Base-by-base conservation (phyloP, 2,888 invertebrate genomes). In the Watsonalla cultraria region DNA sequence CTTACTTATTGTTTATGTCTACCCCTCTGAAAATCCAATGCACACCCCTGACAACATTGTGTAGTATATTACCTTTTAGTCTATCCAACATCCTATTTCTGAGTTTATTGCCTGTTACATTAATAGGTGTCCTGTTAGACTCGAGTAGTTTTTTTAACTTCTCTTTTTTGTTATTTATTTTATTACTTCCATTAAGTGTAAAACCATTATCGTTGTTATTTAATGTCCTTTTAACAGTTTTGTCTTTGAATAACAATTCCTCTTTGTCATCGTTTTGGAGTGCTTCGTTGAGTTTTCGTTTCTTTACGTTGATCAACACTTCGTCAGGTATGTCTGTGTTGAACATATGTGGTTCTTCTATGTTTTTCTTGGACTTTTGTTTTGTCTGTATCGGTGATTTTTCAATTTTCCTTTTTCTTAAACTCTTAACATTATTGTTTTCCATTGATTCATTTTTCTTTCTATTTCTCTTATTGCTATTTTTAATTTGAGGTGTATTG, bases 1-100 rank as follows among this genome's bases (percentile, higher is more conserved):
- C 4, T 24, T 24, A 24, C 4, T 24, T 24, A 24, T 24, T 24
- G 4, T 24, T 2, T 1, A 24, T 24, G 24, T 4, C 4, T 2
- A 4, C 24, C 4, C 1, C 24, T 24, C 24, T 24, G 24, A 4
- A 24, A 24, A 1, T 24, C 24, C 24, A 24, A 24, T 24, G 4
- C 24, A 24, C 1, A 24, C 24, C 24, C 24, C 24, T 24, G n/a
- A n/a, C n/a, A n/a, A n/a, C n/a, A n/a, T 24, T 24, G 24, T 24
- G 24, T n/a, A 13, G 24, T 24, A 45, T 53, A 74, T 94, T 93
- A 68, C 94, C 93, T 86, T 94, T 94, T 47, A 97, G 82, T 72
- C 93, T 93, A 45, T 92, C 90, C 74, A 94, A 72, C 95, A 96
- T 95, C 74, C 92, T 92, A 53, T 94, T 92, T 62, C 94, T 86